A percentile compares a stretch with the other conserved stretches of the same genome.
These are phyloP conservation scores for Coregonus sp. DNA, from an alignment of 2,797 vertebrate species.

Conservation along the genomic window DNA sequence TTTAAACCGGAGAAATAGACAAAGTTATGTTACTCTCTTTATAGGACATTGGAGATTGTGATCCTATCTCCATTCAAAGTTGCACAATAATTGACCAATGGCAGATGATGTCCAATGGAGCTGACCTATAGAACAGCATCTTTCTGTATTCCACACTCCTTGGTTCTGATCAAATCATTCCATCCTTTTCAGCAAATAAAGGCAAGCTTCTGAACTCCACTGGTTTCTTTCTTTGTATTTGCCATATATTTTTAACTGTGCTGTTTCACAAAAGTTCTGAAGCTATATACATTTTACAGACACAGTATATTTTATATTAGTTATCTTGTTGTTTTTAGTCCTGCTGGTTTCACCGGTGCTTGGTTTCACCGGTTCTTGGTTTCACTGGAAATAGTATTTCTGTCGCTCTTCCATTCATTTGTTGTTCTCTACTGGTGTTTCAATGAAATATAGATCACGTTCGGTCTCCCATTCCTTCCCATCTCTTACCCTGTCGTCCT, in stretches of 20 bases:
- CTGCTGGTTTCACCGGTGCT: slow-evolving; percentile 24
- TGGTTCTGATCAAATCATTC: slow-evolving; percentile 47
- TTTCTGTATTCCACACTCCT: slow-evolving; percentile 57
- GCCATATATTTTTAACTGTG: too few relatives aligned
- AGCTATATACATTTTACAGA: too few relatives aligned
- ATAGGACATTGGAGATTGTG: slow-evolving; percentile 39
- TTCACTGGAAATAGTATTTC: not conserved
- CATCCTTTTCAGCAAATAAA: slow-evolving; percentile 73
- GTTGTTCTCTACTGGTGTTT: not conserved
- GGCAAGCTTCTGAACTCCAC: slow-evolving; percentile 68
- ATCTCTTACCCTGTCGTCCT: slow-evolving; percentile 19
- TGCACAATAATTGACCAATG: slow-evolving; percentile 52
- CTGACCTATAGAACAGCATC: slow-evolving; percentile 45
- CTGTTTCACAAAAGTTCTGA: too few relatives aligned
- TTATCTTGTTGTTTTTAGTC: too few relatives aligned
- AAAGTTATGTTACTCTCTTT: slow-evolving; percentile 53
- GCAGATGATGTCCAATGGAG: slow-evolving; percentile 51
- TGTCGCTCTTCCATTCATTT: not conserved
- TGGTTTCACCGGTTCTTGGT: not conserved
- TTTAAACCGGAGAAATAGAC: slow-evolving; percentile 32
- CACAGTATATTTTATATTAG: too few relatives aligned
- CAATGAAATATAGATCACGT: not conserved
- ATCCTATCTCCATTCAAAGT: slow-evolving; percentile 40
- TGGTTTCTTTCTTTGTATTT: slow-evolving; percentile 18
- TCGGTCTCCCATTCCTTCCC: not conserved